These are phyloP conservation scores for Drosophila anomalipes DNA, from an alignment of 2,888 invertebrate species.

Conservation along the genomic window DNA sequence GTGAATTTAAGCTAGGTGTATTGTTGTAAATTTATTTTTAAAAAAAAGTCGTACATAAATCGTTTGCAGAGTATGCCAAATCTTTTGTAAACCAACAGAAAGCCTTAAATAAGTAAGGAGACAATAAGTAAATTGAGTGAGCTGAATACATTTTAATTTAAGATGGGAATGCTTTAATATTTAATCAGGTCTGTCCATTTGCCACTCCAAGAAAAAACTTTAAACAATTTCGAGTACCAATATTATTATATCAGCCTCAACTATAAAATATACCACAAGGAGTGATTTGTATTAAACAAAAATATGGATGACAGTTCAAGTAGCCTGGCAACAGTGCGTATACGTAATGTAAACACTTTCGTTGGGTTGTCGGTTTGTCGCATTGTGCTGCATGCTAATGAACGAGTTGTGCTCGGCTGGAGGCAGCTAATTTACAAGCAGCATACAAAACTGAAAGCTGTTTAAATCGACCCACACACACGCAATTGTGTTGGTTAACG, in stretches of 20 bases:
- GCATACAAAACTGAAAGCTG: slow-evolving; percentile 52
- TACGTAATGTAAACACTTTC: slow-evolving; percentile 51
- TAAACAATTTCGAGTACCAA: not conserved
- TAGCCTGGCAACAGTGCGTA: slow-evolving; percentile 54
- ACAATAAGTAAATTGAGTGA: not conserved
- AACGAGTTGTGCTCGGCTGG: slow-evolving; percentile 8
- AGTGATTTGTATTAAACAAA: not conserved
- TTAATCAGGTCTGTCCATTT: not conserved
- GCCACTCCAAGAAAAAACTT: not conserved
- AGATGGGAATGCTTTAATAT: not conserved
- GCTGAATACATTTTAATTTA: not conserved
- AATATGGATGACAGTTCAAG: not conserved
- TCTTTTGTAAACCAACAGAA: not conserved
- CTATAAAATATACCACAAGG: not conserved
- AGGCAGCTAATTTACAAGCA: slow-evolving; percentile 36
- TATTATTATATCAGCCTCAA: not conserved
- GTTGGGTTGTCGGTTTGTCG: slow-evolving; percentile 31
- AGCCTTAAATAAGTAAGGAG: not conserved
- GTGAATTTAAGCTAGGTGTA: slow-evolving; percentile 32
- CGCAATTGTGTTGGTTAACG: slow-evolving; percentile 13
- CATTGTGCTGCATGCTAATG: slow-evolving; percentile 51
- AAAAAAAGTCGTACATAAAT: not conserved
- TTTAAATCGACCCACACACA: slow-evolving; percentile 26
- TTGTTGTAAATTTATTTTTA: slow-evolving; percentile 22
- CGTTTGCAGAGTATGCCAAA: not conserved